Evolutionary conservation across 2,888 invertebrate species (phyloP).

Genomic region (Phaedon cochleariae): DNA sequence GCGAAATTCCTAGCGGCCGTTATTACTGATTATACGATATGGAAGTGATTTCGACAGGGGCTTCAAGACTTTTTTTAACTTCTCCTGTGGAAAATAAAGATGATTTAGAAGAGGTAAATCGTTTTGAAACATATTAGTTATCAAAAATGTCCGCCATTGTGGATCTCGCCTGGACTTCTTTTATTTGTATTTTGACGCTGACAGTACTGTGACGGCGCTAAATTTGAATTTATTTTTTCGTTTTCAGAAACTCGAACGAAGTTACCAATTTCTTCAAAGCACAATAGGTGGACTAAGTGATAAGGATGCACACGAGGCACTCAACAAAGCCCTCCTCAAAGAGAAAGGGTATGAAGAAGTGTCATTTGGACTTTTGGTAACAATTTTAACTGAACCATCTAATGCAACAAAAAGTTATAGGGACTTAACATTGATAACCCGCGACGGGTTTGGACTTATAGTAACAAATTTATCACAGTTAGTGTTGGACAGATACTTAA

Average conservation of each 20-base stretch:
- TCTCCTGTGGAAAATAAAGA: constrained; percentile 88
- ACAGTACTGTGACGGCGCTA: constrained; percentile 54
- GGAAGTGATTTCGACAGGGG: constrained; percentile 57
- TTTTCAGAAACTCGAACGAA: constrained; percentile 89
- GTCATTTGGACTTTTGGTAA: constrained; percentile 87
- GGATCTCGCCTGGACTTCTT: constrained; percentile 61
- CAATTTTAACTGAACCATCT: constrained; percentile 85
- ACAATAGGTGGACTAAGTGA: constrained; percentile 87
- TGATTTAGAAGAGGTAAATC: constrained; percentile 88
- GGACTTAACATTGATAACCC: constrained; percentile 87
- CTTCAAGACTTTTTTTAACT: constrained; percentile 82
- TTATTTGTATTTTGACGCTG: constrained; percentile 56
- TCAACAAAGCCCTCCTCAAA: constrained; percentile 89
- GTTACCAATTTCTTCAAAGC: constrained; percentile 79
- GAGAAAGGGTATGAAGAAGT: constrained; percentile 92
- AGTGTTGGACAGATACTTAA: constrained; percentile 81
- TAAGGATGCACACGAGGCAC: constrained; percentile 91
- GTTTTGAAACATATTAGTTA: constrained; percentile 61
- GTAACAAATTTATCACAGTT: constrained; percentile 84
- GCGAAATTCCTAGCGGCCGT: constrained; percentile 66
- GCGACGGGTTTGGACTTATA: constrained; percentile 88
- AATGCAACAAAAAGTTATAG: constrained; percentile 88
- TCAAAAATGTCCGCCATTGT: constrained; percentile 65
- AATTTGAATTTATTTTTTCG: constrained; percentile 51
- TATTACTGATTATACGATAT: constrained; percentile 50